Conservation (phyloP, 2,888 invertebrate genomes). For the Agrotis exclamationis region DNA sequence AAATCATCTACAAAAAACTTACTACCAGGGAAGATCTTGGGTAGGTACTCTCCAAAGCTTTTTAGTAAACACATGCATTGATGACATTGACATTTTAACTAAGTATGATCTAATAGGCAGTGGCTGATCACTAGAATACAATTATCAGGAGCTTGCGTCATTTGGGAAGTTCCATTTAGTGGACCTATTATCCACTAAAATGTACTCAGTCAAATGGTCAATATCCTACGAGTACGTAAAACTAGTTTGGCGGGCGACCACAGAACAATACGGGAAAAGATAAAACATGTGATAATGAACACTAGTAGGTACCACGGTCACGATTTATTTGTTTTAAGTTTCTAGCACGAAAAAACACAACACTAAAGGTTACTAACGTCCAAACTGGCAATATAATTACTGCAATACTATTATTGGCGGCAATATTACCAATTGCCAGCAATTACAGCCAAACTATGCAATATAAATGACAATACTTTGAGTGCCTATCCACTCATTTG, state of each 20-base stretch:
- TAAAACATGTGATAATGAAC: background rate
- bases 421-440: too few species aligned
- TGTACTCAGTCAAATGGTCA: background rate
- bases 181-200: background rate
- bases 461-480: too few species aligned
- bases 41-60: background rate
- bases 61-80: background rate
- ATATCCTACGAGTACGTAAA: background rate
- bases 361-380: too few species aligned
- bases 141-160: slow-evolving; percentile 32
- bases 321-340: too few species aligned
- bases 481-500: too few species aligned
- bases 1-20: background rate
- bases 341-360: too few species aligned
- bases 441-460: too few species aligned
- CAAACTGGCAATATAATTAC: too few species aligned
- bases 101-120: slow-evolving; percentile 44
- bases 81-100: slow-evolving; percentile 7
- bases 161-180: slow-evolving; percentile 17
- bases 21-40: background rate
- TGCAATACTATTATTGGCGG: too few species aligned
- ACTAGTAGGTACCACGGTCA: background rate
- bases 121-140: slow-evolving; percentile 17
- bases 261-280: background rate
- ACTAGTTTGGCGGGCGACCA: slow-evolving; percentile 8